Base-by-base conservation (phyloP, 2,888 invertebrate species). In the Drosophila meridionalis region DNA sequence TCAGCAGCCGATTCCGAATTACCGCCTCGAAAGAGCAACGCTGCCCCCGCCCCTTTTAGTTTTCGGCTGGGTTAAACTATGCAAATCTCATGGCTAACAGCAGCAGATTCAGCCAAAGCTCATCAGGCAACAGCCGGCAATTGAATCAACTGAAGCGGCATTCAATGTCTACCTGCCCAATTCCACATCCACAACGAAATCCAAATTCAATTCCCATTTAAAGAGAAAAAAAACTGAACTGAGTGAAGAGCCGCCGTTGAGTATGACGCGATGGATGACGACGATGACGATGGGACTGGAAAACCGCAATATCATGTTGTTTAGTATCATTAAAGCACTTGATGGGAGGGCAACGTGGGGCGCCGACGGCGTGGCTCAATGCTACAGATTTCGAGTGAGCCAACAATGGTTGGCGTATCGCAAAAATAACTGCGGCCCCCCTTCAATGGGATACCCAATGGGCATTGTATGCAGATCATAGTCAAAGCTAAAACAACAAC, bases 61-160 rank as follows among this genome's bases (percentile, higher is more conserved):
- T 32, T 47, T 14, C 12, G 5, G n/a, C 2, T 8, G 30, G 36
- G 34, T 59, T 57, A 61, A 77, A 40, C 85, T 85, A 85, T 90
- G 85, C 85, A 90, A 85, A 85, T 85, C 88, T 85, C 85, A 85
- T 85, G 85, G 85, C 90, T 85, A 88, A 69, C 55, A 67, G 26
- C 68, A 40, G 48, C 68, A 57, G 0, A 20, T 20, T 20, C 20
- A 20, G 48, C 74, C 77, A 75, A 70, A 65, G 66, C 79, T 70
- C 73, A 77, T 80, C 74, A 73, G 82, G 30, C 77, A 64, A 76
- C 73, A 69, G 69, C 73, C 65, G 69, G 56, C 85, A 81, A 84
- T 89, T 80, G 76, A 78, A 69, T 69, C 58, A 50, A 57, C 64
- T 76, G 78, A 75, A 78, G 73, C 65, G 59, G 68, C 67, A 80